These are phyloP conservation scores for Seriola dumerili DNA, from an alignment of 2,113 vertebrate species.

Conservation along the genomic window DNA sequence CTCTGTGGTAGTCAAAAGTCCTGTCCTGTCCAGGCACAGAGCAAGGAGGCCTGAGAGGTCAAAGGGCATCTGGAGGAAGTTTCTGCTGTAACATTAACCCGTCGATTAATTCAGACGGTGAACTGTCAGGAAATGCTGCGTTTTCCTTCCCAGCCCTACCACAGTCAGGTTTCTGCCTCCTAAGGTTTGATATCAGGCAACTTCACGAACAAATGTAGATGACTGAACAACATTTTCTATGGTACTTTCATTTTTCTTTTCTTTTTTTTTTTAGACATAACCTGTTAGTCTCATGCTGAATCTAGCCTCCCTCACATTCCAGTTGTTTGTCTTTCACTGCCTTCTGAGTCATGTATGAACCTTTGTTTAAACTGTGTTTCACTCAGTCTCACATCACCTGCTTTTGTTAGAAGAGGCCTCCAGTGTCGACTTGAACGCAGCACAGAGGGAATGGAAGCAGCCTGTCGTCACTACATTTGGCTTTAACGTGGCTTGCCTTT, in stretches of 20 bases:
- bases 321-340: not conserved
- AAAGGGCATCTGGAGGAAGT: constrained; percentile 3
- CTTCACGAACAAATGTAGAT: not conserved
- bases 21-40: not conserved
- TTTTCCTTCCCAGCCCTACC: not conserved
- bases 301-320: not conserved
- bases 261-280: not conserved
- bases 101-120: not conserved
- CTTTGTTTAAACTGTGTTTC: not conserved
- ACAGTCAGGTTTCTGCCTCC: not conserved
- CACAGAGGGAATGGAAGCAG: not conserved
- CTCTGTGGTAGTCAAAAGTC: not conserved
- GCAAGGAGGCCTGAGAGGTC: not conserved
- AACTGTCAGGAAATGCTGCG: not conserved
- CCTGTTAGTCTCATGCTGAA: not conserved
- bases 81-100: not conserved
- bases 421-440: not conserved
- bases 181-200: not conserved
- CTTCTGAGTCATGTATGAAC: not conserved
- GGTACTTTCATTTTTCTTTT: not conserved
- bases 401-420: constrained; percentile 29
- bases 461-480: constrained; percentile 28
- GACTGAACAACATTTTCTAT: not conserved
- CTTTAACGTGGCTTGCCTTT: constrained; percentile 53
- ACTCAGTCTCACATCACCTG: not conserved